Base-by-base conservation (phyloP, 2,797 vertebrate genomes). In the Mallotus villosus region DNA sequence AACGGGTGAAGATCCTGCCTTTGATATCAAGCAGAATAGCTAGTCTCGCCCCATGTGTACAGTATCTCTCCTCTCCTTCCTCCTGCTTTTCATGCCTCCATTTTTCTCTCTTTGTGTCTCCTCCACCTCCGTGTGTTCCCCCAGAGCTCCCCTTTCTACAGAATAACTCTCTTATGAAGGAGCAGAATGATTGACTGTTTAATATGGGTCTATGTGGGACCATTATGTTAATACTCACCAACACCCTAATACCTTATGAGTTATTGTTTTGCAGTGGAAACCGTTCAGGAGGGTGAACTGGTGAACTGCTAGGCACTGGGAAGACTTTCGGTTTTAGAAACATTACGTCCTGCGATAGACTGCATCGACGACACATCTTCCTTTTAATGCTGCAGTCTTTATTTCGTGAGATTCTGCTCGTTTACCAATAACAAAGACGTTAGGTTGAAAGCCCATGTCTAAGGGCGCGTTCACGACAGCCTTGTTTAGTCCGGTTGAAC, bases 21-120 rank as follows among this genome's bases (percentile, higher is more conserved):
- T 80, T 78, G 77, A 81, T 80, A 59, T 72, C 34, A 24, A 24
- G 34, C 21, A 70, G 51, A 62, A 74, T 62, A 69, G 72, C 61
- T 41, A 66, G 63, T 64, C 67, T 78, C 72, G 14, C 63, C 12
- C 16, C 7, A 55, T 32, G 19, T 41, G 9, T 41, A 41, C 37
- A 41, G 37, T 41, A 41, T 51, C 59, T 46, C 25, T 68, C 49
- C 11, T 24, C 57, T 34, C 49, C 32, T 58, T 57, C 58, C 55
- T 24, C 24, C 17, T 57, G 29, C 41, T 22, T 29, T 61, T 3
- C 14, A 6, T 49, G 22, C 37, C 59, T 34, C 65, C 8, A 37
- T 66, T 65, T 41, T 25, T 22, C 14, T 60, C 53, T 55, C 66
- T 67, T 19, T 37, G 11, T 25, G 12, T 53, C 65, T 27, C 46